phyloP scores from a whole-genome alignment of 1,140 invertebrate genomes.

The Tetranychus cinnabarinus region DNA sequence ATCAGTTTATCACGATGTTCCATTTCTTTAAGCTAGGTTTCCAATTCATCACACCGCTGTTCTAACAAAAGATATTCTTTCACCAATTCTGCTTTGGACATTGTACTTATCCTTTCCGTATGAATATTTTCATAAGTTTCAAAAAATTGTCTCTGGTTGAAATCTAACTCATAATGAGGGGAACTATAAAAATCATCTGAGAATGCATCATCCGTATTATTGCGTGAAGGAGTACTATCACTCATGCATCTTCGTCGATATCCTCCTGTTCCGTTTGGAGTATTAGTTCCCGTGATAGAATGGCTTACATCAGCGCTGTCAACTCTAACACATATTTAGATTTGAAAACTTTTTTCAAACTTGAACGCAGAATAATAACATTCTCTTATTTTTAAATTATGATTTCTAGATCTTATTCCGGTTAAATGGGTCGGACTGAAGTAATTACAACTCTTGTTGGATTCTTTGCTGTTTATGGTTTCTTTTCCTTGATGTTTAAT shows the following conservation, averaged over 20 bases:
- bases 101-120: constrained; percentile 47
- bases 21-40: not conserved
- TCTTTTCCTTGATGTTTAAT: not conserved
- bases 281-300: constrained; percentile 17
- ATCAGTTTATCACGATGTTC: not conserved
- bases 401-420: too few relatives aligned
- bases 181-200: constrained; percentile 22
- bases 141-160: constrained; percentile 72
- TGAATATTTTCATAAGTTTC: constrained; percentile 68
- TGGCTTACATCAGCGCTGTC: constrained; percentile 18
- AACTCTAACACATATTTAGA: too few relatives aligned
- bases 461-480: not conserved
- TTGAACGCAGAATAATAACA: not conserved
- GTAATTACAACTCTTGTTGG: not conserved
- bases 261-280: constrained; percentile 29
- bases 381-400: not conserved
- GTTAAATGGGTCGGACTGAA: too few relatives aligned
- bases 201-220: not conserved
- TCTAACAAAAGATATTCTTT: constrained; percentile 63
- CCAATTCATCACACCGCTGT: constrained; percentile 42
- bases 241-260: constrained; percentile 33
- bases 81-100: constrained; percentile 60
- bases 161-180: constrained; percentile 68
- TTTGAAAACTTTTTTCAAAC: too few relatives aligned
- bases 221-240: not conserved